Evolutionary conservation across 2,797 vertebrate genomes (phyloP).

Genomic region (Lophotriccus pileatus): DNA sequence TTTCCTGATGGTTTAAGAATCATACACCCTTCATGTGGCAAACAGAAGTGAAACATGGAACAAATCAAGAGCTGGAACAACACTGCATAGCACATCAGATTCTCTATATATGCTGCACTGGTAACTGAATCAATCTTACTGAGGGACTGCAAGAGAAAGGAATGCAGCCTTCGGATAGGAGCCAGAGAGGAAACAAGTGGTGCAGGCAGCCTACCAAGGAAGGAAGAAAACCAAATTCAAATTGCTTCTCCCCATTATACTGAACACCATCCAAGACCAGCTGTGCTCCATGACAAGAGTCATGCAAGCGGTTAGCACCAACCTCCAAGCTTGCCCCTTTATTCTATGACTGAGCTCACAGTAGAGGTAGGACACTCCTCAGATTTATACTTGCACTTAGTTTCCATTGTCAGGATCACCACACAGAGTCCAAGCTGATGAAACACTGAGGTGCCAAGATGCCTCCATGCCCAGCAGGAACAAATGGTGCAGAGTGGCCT

Average conservation of each 20-base stretch:
- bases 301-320: slow-evolving; percentile 5
- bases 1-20: slow-evolving; percentile 49
- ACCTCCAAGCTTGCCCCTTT: neutral
- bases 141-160: slow-evolving; percentile 35
- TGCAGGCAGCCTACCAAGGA: slow-evolving; percentile 48
- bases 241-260: slow-evolving; percentile 2
- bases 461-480: neutral
- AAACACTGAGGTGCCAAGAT: neutral
- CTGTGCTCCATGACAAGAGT: slow-evolving; percentile 18
- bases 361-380: neutral
- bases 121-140: slow-evolving; percentile 45
- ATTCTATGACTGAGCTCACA: neutral
- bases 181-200: slow-evolving; percentile 59
- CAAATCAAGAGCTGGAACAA: slow-evolving; percentile 61
- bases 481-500: neutral
- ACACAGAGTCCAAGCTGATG: neutral
- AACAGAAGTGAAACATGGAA: slow-evolving; percentile 64
- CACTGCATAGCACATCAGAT: neutral
- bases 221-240: slow-evolving; percentile 53
- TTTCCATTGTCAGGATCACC: neutral
- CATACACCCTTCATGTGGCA: slow-evolving; percentile 50
- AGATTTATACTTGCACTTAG: neutral
- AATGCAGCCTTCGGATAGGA: slow-evolving; percentile 40
- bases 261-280: neutral
- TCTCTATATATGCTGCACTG: neutral